These are phyloP conservation scores for Cheilosia soror DNA, from an alignment of 2,888 invertebrate genomes.

Conservation along the genomic window DNA sequence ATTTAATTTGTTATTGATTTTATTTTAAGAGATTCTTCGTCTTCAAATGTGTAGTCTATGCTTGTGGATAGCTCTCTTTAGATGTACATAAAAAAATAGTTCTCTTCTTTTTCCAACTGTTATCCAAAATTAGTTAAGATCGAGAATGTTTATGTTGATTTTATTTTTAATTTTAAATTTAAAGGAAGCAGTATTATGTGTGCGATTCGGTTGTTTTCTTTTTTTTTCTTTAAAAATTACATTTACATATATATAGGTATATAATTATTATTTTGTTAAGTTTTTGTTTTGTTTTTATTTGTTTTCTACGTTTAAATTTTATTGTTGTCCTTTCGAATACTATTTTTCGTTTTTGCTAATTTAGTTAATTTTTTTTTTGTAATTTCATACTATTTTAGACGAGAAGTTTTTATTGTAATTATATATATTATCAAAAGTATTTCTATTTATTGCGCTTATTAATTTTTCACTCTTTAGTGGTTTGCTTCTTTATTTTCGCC, in stretches of 20 bases:
- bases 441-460: constrained; percentile 59
- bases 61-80: constrained; percentile 27
- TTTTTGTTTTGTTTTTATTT: constrained; percentile 6
- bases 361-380: background rate
- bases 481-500: constrained; percentile 71
- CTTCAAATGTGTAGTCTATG: constrained; percentile 10
- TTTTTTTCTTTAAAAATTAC: constrained; percentile 40
- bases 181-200: constrained; percentile 61
- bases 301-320: background rate
- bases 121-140: constrained; percentile 23
- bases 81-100: constrained; percentile 59
- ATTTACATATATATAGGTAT: constrained; percentile 12
- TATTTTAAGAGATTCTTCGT: constrained; percentile 23
- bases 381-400: constrained; percentile 10
- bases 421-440: constrained; percentile 51
- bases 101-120: constrained; percentile 5
- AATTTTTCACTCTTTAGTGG: constrained; percentile 39
- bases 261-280: constrained; percentile 12
- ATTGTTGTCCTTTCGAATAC: constrained; percentile 28
- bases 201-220: constrained; percentile 64
- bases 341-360: background rate
- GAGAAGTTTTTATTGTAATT: constrained; percentile 25
- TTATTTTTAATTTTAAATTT: constrained; percentile 40
- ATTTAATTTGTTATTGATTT: constrained; percentile 14
- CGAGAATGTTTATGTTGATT: constrained; percentile 50